phyloP scores from a whole-genome alignment of 64 coral and sea anemone genomes.

The Catalaphyllia jardinei region DNA sequence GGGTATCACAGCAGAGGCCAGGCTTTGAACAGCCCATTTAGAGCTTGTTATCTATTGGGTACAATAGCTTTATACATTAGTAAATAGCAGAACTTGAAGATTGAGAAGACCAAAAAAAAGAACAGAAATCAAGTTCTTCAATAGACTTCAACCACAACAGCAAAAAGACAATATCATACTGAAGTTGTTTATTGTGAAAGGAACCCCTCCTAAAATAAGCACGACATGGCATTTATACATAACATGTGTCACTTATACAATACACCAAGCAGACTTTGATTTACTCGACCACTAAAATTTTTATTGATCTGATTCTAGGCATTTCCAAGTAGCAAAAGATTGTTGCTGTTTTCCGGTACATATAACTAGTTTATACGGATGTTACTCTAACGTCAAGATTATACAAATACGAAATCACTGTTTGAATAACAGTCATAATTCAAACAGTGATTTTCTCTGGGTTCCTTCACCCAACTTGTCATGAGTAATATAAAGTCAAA shows the following conservation, averaged over 20 bases:
- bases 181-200: conserved; percentile 47
- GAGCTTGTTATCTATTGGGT: too few species aligned
- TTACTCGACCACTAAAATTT: not conserved
- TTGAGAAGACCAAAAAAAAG: not conserved
- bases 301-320: not conserved
- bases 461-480: conserved; percentile 31
- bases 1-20: too few species aligned
- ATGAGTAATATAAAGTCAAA: conserved; percentile 29
- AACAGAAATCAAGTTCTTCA: not conserved
- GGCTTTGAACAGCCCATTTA: too few species aligned
- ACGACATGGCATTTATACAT: not conserved
- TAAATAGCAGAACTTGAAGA: too few species aligned
- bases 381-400: not conserved
- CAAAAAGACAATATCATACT: not conserved
- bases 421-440: not conserved
- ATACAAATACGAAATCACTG: conserved; percentile 10
- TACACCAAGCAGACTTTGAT: not conserved
- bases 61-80: too few species aligned
- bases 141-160: not conserved
- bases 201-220: not conserved
- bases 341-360: not conserved
- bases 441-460: not conserved
- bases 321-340: not conserved
- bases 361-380: not conserved
- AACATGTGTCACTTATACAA: not conserved